phyloP scores from a whole-genome alignment of 2,113 vertebrate genomes.

The Dasyornis broadbenti region DNA sequence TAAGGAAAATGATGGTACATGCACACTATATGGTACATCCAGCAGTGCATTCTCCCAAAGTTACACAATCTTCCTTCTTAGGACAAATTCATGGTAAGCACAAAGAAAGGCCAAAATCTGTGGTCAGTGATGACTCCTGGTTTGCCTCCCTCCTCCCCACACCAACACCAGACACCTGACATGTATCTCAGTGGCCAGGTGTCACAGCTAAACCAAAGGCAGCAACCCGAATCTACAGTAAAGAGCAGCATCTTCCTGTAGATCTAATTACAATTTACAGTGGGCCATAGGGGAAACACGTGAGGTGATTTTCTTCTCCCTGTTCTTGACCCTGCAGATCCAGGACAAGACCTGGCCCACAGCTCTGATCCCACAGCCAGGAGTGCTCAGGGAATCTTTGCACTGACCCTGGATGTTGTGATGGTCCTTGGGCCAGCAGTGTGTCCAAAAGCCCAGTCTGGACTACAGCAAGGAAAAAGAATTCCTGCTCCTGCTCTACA shows the following conservation, averaged over 20 bases:
- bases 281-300: not conserved
- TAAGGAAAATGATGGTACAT: not conserved
- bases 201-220: not conserved
- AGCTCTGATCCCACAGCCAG: not conserved
- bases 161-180: not conserved
- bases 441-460: not conserved
- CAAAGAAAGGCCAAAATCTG: not conserved
- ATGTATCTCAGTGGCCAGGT: fast-evolving
- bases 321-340: not conserved
- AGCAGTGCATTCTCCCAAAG: not conserved
- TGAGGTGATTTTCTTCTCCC: not conserved
- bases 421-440: not conserved
- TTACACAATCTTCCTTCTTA: not conserved
- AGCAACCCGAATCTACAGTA: not conserved
- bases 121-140: not conserved
- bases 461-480: not conserved
- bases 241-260: not conserved
- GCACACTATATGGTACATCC: not conserved
- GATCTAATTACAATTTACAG: not conserved
- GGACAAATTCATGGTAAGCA: not conserved
- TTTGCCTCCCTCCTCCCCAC: not conserved
- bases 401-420: not conserved
- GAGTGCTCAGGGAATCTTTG: not conserved
- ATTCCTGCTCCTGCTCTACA: not conserved
- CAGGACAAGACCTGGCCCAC: not conserved